These are phyloP conservation scores for Stomatorhinus ivindoensis DNA, from an alignment of 2,113 vertebrate genomes.

Conservation along the genomic window DNA sequence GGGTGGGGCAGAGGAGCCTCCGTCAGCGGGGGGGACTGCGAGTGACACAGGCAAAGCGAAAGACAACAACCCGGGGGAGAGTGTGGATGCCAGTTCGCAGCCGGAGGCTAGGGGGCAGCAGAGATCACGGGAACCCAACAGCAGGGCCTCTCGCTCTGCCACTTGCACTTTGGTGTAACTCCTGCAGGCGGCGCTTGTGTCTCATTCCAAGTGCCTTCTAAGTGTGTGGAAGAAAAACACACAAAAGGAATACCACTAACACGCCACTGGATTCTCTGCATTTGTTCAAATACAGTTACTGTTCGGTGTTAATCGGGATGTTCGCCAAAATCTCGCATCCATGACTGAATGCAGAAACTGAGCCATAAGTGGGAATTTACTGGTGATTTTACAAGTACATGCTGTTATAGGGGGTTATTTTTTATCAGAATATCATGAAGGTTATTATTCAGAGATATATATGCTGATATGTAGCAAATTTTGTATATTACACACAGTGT, in stretches of 20 bases:
- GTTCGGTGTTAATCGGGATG: not conserved
- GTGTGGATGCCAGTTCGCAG: not conserved
- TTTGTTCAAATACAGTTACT: not conserved
- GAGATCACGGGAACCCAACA: not conserved
- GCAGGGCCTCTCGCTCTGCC: constrained; percentile 4
- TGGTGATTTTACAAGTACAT: not conserved
- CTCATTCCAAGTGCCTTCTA: not conserved
- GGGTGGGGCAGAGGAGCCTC: not conserved
- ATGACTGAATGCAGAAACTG: not conserved
- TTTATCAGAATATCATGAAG: not conserved
- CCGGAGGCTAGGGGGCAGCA: not conserved
- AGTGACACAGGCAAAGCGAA: not conserved
- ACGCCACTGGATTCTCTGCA: not conserved
- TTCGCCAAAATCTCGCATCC: not conserved
- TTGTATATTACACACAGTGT: not conserved
- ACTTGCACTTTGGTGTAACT: constrained; percentile 2
- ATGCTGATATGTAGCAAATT: not conserved
- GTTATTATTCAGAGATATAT: not conserved
- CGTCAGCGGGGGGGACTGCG: not conserved
- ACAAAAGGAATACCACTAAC: not conserved
- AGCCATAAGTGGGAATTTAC: not conserved
- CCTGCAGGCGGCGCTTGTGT: not conserved
- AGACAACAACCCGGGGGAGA: not conserved
- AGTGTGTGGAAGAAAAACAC: not conserved
- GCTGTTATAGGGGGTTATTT: not conserved